Evolutionary conservation across 2,113 vertebrate genomes (phyloP), one percentile per base, ranked within the genome.

Genomic region (Struthidea cinerea): DNA sequence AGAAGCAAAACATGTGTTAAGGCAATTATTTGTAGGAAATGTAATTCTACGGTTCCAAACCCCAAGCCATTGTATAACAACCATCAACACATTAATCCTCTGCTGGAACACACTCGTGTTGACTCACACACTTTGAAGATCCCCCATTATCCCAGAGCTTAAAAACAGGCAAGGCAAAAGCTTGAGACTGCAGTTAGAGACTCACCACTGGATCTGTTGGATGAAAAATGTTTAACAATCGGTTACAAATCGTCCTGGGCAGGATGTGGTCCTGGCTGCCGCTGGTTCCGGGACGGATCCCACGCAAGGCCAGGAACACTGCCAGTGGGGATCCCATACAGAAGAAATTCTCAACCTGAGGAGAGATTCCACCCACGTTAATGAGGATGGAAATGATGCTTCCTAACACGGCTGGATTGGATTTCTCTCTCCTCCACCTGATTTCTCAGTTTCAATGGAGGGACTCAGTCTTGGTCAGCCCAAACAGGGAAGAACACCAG

Each of bases 181-280:
- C 78, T n/a, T 21, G 49, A 55, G 90, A 32, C 21, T 84, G 53
- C n/a, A 94, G 16, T 27, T 52, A 57, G 46, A 92, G 75, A 98
- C 99, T 99, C 94, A 99, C 99, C 99, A 99, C 99, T 84, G 99
- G 99, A 94, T 99, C 99, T 77, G 99, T 99, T 23, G 99, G 99
- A 79, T 99, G 99, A 96, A 99, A 99, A 95, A 99, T 99, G 81
- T 99, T 99, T 77, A 99, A 97, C 52, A 99, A 98, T 49, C 99
- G 97, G 87, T 98, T 98, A 97, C 99, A 99, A 87, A 99, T 99
- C 52, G 98, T 97, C 81, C 98, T 98, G 93, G 99, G 99, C 84
- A 99, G 98, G 97, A 99, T 99, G 95, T 99, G 99, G 89, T 99
- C 99, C 97, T 99, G 99, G 94, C 98, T 98, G 73, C 99, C 99